Evolutionary conservation across 2,888 invertebrate genomes (phyloP).

Genomic region (Orthosia gracilis): DNA sequence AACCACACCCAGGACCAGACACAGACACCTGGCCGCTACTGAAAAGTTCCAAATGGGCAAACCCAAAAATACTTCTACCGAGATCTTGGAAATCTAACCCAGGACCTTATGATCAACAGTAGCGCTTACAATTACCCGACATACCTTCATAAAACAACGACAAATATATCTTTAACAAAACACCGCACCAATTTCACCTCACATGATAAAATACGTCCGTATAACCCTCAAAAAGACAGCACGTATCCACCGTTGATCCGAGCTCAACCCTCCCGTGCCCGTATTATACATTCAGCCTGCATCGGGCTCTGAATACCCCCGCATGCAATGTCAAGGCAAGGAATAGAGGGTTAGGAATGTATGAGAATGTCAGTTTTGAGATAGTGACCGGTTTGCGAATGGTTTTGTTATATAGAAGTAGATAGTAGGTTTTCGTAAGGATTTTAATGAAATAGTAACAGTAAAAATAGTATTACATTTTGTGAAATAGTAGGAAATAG

Average conservation of each 20-base stretch:
- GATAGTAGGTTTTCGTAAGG: not conserved
- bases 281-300: constrained; percentile 58
- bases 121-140: too few species aligned
- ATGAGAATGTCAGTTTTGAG: constrained; percentile 4
- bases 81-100: too few species aligned
- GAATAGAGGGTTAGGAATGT: constrained; percentile 15
- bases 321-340: constrained; percentile 61
- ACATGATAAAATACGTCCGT: constrained; percentile 30
- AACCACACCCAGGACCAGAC: too few species aligned
- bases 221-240: constrained; percentile 18
- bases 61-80: too few species aligned
- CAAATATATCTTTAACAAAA: not conserved
- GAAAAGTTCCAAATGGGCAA: too few species aligned
- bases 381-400: constrained; percentile 13
- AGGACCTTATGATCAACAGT: too few species aligned
- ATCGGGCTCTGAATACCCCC: constrained; percentile 44
- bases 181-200: not conserved
- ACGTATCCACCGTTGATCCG: constrained; percentile 44
- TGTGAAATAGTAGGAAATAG: not conserved
- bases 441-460: not conserved
- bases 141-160: too few species aligned
- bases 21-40: too few species aligned
- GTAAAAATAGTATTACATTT: too few species aligned
- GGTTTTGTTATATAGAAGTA: not conserved
- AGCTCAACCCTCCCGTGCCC: constrained; percentile 28